Conservation (phyloP, 1,140 invertebrate genomes). For the Bombus huntii region DNA sequence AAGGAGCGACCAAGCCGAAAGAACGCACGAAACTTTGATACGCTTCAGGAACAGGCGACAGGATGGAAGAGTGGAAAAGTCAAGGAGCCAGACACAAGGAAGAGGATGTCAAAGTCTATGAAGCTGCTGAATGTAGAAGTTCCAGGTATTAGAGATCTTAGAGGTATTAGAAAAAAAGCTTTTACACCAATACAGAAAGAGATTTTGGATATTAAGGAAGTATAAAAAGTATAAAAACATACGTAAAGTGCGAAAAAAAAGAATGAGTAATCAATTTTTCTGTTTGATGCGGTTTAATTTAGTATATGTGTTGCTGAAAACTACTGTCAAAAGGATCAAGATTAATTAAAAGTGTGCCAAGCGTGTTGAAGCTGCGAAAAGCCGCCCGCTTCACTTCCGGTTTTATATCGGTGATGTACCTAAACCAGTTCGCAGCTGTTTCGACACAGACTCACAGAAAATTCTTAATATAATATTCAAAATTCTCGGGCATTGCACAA, state of each 20-base stretch:
- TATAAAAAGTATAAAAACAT: background rate
- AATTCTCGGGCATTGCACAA: slow-evolving; percentile 56
- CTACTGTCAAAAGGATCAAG: background rate
- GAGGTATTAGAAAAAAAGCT: background rate
- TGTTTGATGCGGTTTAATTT: too few relatives aligned
- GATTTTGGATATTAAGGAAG: background rate
- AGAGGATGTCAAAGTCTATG: slow-evolving; percentile 23
- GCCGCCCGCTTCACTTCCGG: slow-evolving; percentile 17
- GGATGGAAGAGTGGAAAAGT: slow-evolving; percentile 12
- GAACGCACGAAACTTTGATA: slow-evolving; percentile 40
- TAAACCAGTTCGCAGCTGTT: slow-evolving; percentile 47
- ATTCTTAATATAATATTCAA: slow-evolving; percentile 67
- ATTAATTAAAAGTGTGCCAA: slow-evolving; percentile 48
- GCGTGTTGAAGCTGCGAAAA: background rate
- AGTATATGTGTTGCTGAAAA: background rate
- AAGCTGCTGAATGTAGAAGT: slow-evolving; percentile 22
- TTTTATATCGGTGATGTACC: slow-evolving; percentile 34
- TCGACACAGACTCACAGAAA: slow-evolving; percentile 47
- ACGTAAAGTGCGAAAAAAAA: background rate
- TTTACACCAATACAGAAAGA: background rate
- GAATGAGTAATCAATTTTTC: too few relatives aligned
- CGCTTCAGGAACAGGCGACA: slow-evolving; percentile 28
- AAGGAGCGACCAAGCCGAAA: background rate
- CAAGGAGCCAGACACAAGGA: background rate
- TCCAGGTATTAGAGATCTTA: background rate